A percentile compares a stretch with the other conserved stretches of the same genome.
These are phyloP conservation scores for Cepaea nemoralis DNA, from an alignment of 1,140 invertebrate genomes.

Conservation along the genomic window DNA sequence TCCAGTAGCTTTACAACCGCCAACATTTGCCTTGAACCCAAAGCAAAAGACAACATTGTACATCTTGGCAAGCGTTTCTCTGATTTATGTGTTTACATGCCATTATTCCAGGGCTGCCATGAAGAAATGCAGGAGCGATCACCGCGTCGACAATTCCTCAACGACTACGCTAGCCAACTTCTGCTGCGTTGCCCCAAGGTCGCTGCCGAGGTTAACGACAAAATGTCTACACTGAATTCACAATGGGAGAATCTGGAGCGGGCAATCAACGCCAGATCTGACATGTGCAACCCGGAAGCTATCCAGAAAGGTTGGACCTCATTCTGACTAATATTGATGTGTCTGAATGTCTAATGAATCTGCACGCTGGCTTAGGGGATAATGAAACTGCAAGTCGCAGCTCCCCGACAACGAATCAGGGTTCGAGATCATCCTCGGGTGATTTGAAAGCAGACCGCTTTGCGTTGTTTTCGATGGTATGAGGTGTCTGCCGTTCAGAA, in stretches of 20 bases:
- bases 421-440: too few species aligned
- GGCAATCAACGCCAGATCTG: conserved; percentile 71
- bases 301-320: conserved; percentile 71
- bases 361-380: too few species aligned
- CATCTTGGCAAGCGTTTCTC: not conserved
- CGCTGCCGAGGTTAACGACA: conserved; percentile 83
- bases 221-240: conserved; percentile 80
- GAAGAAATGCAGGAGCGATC: conserved; percentile 81
- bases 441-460: too few species aligned
- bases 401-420: too few species aligned
- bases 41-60: too few species aligned
- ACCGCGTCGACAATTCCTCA: conserved; percentile 81
- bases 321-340: too few species aligned
- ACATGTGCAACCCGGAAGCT: conserved; percentile 56
- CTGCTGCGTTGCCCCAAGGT: conserved; percentile 80
- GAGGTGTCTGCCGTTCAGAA: too few species aligned
- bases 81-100: not conserved
- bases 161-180: conserved; percentile 83
- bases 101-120: conserved; percentile 78
- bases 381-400: too few species aligned
- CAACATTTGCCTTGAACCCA: too few species aligned
- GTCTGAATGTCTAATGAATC: too few species aligned
- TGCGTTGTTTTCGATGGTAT: too few species aligned
- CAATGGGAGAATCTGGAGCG: conserved; percentile 83
- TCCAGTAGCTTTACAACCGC: too few species aligned